Percentiles rank a stretch among this genome's conserved stretches.
These are phyloP conservation scores for Phasianus colchicus DNA, from an alignment of 2,113 vertebrate genomes.

Conservation along the genomic window DNA sequence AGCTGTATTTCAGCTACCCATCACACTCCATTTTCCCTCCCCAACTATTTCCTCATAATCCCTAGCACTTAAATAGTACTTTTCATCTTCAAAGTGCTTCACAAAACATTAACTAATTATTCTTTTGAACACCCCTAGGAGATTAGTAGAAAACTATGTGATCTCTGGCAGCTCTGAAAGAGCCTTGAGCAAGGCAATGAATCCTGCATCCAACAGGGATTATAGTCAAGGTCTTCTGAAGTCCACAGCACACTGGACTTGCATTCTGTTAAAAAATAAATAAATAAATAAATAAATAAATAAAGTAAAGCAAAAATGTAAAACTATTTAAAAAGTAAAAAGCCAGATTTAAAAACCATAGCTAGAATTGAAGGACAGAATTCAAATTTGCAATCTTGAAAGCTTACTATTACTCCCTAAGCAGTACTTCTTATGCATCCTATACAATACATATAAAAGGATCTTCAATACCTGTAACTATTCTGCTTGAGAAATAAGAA, in stretches of 20 bases:
- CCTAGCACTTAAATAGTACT: constrained; percentile 21
- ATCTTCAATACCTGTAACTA: not conserved
- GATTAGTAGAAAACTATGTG: constrained; percentile 14
- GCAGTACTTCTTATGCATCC: not conserved
- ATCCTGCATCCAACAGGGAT: not conserved
- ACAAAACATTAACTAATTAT: constrained; percentile 62
- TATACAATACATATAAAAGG: not conserved
- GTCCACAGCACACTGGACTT: not conserved
- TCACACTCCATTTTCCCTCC: not conserved
- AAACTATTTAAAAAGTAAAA: not conserved
- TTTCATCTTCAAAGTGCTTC: constrained; percentile 62
- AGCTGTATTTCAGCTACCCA: not conserved
- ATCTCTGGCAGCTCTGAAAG: not conserved
- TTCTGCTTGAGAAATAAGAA: not conserved
- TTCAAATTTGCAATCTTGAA: not conserved
- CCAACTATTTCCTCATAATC: not conserved
- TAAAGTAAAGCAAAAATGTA: not conserved
- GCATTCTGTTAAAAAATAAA: not conserved
- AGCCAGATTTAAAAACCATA: not conserved
- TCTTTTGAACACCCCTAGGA: constrained; percentile 47
- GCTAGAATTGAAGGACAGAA: not conserved
- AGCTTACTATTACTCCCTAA: not conserved
- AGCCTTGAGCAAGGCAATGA: constrained; percentile 51
- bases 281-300: not conserved
- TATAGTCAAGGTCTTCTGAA: constrained; percentile 44